Evolutionary conservation across 2,888 invertebrate species (phyloP).

Genomic region (Plebejus argus): DNA sequence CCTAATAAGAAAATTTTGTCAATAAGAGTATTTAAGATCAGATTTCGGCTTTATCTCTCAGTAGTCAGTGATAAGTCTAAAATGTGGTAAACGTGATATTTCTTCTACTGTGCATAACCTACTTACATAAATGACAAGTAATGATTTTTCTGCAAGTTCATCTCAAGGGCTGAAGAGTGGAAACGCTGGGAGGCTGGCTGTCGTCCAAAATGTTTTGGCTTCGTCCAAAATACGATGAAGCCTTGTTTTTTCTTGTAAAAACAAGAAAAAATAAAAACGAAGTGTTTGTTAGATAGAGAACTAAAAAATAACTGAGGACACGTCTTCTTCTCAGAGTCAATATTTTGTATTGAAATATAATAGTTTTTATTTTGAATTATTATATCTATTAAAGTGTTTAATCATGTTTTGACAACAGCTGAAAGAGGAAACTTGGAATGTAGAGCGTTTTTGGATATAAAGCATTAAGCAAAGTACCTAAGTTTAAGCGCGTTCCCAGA

Average conservation of each 20-base stretch:
- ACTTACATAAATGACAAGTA: neutral
- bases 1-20: no score
- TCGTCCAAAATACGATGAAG: neutral
- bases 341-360: no score
- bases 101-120: neutral
- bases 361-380: no score
- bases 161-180: neutral
- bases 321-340: no score
- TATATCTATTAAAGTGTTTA: no score
- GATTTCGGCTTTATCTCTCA: neutral
- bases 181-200: neutral
- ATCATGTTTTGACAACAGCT: no score
- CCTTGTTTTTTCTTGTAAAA: neutral
- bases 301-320: no score
- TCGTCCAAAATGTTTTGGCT: neutral
- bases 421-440: no score
- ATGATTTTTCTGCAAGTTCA: neutral
- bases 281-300: no score
- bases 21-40: neutral
- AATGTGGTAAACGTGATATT: neutral
- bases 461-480: no score
- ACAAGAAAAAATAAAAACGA: neutral
- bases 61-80: neutral
- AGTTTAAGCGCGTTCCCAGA: neutral
- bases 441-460: no score